Percentiles rank a stretch among this genome's conserved stretches.
These are phyloP conservation scores for Redunca redunca DNA, from an alignment of 2,113 vertebrate genomes.

Conservation along the genomic window DNA sequence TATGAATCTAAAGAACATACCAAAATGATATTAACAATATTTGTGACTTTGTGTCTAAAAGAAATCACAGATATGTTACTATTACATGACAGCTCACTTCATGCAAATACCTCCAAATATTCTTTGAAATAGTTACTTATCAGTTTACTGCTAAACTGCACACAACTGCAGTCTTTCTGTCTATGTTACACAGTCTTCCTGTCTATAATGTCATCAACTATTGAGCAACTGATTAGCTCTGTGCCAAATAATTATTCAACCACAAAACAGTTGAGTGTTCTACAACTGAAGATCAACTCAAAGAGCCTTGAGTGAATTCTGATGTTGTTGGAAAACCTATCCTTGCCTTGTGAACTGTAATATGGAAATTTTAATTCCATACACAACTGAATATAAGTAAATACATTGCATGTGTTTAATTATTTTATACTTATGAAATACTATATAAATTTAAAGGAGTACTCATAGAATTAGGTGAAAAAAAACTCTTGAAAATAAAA, in stretches of 20 bases:
- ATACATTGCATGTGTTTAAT: neutral
- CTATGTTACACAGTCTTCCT: neutral
- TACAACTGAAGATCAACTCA: neutral
- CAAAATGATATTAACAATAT: neutral
- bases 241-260: neutral
- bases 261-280: neutral
- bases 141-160: neutral
- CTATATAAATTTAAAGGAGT: neutral
- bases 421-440: neutral
- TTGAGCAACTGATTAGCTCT: conserved; percentile 27
- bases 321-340: neutral
- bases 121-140: neutral
- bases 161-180: neutral
- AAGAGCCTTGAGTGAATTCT: neutral
- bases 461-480: neutral
- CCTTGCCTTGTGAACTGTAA: neutral
- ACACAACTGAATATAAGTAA: neutral
- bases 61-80: conserved; percentile 16
- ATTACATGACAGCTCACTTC: neutral
- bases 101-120: neutral
- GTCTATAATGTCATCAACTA: neutral
- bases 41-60: neutral
- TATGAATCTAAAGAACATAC: neutral
- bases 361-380: neutral
- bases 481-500: neutral